Evolutionary conservation across 2,797 vertebrate species (phyloP), one percentile per base, ranked within the genome.

Genomic region (Myotis myotis): DNA sequence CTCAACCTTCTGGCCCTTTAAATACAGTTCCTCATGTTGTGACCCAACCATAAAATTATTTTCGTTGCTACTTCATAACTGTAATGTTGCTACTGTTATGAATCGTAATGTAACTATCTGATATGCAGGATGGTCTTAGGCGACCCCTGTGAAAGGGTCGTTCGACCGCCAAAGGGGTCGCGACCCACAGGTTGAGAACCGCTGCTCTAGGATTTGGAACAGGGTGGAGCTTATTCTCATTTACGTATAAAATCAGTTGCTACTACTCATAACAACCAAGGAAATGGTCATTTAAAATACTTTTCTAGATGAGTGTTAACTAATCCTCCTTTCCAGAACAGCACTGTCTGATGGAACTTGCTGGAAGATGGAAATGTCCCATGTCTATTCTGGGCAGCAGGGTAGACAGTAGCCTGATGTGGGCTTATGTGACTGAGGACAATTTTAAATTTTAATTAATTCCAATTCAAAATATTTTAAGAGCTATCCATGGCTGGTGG

Each of bases 391-490:
- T 16, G 7, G 25, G 36, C 0, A 3, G 57, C 12, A 60, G 57
- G 49, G 36, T 10, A 22, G 25, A 0, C 5, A 4, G 13, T 11
- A 68, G 23, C 28, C n/a, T 22, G 3, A 2, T 2, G 80, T 49
- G 47, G 82, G 60, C 28, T 47, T 60, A 36, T 64, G 15, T n/a
- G 64, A 81, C 10, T 19, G 38, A 80, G 15, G 25, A 60, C 36
- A 66, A 70, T 85, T 94, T 92, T 76, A 28, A 22, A 71, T 74
- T 74, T 30, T 74, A 51, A 79, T 62, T 41, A 30, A 55, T 85
- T 94, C 30, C 71, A 86, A 75, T 89, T 86, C 72, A 70, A 72
- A 71, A 30, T 53, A 12, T 71, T 82, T 83, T 71, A 84, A 41
- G 72, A 55, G 57, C 68, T 28, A 53, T 16, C 28, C 47, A n/a